Evolutionary conservation across 2,113 vertebrate species (phyloP), one percentile per base, ranked within the genome.

Genomic region (Tyrannus savana): DNA sequence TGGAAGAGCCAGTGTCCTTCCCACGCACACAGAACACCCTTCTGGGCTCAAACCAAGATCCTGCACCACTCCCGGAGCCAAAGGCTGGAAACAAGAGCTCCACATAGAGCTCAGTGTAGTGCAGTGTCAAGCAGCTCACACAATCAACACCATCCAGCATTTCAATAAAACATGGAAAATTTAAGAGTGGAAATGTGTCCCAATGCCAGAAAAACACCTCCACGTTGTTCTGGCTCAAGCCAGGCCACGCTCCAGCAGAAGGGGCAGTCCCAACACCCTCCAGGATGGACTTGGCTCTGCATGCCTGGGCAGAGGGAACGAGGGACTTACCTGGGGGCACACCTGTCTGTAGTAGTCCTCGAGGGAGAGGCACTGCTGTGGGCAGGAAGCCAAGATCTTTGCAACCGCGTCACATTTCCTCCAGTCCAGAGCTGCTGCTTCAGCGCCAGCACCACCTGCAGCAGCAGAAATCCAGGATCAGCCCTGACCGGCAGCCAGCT

Each of bases 331-430:
- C 99, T 99, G 99, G 18, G 99, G 99, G 95, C 99, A 99, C 80
- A 99, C 97, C 79, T 97, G 96, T 27, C 60, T 95, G 92, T 98
- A 99, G 97, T 99, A 99, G 72, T 89, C 94, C 64, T 99, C 98
- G 3, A 97, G 95, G 69, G 99, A 99, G 35, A 98, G 93, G 22
- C 98, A 99, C 96, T 99, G 99, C 88, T 99, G 99, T 19, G 99
- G 99, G 87, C 99, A 99, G n/a, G 99, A 98, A 4, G 98, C 98
- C 95, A 99, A 96, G 89, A 99, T 98, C 97, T 97, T 98, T 39
- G 99, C 99, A 27, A 99, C 98, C 31, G 91, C 53, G 10, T 99
- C 99, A 15, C 99, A 99, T 79, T 98, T 99, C 89, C 95, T 99
- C 99, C 99, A 99, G 97, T 99, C 99, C 23, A 98, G 97, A 60